Percentiles rank a stretch among this genome's conserved stretches.
phyloP scores from a whole-genome alignment of 2,113 vertebrate genomes.

The Caranx ignobilis region DNA sequence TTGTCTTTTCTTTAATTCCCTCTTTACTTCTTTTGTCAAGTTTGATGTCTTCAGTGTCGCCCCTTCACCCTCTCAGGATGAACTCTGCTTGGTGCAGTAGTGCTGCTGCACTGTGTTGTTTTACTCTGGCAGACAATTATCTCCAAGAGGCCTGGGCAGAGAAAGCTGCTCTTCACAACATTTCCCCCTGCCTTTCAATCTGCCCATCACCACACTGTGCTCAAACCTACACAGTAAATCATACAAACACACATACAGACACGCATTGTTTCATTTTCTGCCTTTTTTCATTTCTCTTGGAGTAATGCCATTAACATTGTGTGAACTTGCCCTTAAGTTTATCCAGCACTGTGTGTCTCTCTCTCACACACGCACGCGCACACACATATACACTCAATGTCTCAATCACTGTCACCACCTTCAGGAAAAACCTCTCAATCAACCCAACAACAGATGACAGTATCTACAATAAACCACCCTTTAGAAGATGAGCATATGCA shows the following conservation, averaged over 20 bases:
- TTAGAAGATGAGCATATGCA: slow-evolving; percentile 52
- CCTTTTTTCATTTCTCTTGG: slow-evolving; percentile 38
- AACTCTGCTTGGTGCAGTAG: slow-evolving; percentile 28
- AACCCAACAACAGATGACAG: slow-evolving; percentile 47
- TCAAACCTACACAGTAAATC: slow-evolving; percentile 37
- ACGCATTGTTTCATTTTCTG: background rate
- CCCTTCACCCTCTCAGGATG: slow-evolving; percentile 36
- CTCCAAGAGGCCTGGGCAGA: slow-evolving; percentile 60
- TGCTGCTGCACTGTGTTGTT: slow-evolving; percentile 56
- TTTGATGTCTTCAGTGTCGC: slow-evolving; percentile 67
- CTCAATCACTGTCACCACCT: slow-evolving; percentile 60
- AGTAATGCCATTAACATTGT: slow-evolving; percentile 33
- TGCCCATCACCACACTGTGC: slow-evolving; percentile 33
- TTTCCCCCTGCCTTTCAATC: slow-evolving; percentile 56
- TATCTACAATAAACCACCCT: slow-evolving; percentile 26
- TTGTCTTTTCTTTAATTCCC: slow-evolving; percentile 49
- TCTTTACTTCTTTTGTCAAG: slow-evolving; percentile 51
- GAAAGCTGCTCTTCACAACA: slow-evolving; percentile 62
- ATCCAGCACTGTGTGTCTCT: background rate
- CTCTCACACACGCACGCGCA: background rate
- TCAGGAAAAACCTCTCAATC: slow-evolving; percentile 58
- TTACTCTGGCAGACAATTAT: slow-evolving; percentile 80
- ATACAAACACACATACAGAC: slow-evolving; percentile 8
- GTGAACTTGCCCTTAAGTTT: slow-evolving; percentile 24
- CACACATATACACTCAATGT: background rate